phyloP scores from a whole-genome alignment of 2,888 invertebrate species.

The Dinocampus coccinellae region DNA sequence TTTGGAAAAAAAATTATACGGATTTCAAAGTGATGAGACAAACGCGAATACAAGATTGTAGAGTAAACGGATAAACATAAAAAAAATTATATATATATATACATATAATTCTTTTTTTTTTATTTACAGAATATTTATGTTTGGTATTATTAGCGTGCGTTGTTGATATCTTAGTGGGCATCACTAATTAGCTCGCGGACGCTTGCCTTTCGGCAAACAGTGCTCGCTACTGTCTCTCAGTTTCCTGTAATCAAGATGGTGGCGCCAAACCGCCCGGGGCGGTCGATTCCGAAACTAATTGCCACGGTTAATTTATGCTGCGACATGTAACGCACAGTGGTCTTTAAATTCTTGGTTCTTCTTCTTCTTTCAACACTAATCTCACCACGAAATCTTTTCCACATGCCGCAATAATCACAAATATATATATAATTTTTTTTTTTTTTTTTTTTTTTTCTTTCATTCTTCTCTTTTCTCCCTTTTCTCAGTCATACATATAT shows the following conservation, averaged over 20 bases:
- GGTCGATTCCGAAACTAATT: conserved; percentile 69
- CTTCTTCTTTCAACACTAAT: conserved; percentile 47
- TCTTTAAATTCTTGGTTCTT: conserved; percentile 39
- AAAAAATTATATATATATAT: background rate
- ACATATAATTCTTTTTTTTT: conserved; percentile 53
- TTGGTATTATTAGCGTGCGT: conserved; percentile 67
- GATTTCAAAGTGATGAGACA: no score
- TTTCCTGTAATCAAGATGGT: conserved; percentile 67
- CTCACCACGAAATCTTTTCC: conserved; percentile 44
- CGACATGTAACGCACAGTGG: conserved; percentile 50
- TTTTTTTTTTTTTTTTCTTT: conserved; percentile 18
- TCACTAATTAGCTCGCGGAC: conserved; percentile 67
- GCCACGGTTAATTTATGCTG: conserved; percentile 68
- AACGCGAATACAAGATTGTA: no score
- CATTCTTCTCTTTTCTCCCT: background rate
- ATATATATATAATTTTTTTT: no score
- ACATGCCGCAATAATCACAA: conserved; percentile 31
- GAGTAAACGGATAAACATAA: background rate
- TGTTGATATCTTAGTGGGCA: conserved; percentile 67
- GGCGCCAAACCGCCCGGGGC: conserved; percentile 67
- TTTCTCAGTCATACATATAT: background rate
- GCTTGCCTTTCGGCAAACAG: conserved; percentile 67
- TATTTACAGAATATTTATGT: conserved; percentile 68
- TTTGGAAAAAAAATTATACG: no score
- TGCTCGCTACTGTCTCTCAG: conserved; percentile 67